phyloP scores from a whole-genome alignment of 2,113 vertebrate genomes.

The Falcunculus frontatus region DNA sequence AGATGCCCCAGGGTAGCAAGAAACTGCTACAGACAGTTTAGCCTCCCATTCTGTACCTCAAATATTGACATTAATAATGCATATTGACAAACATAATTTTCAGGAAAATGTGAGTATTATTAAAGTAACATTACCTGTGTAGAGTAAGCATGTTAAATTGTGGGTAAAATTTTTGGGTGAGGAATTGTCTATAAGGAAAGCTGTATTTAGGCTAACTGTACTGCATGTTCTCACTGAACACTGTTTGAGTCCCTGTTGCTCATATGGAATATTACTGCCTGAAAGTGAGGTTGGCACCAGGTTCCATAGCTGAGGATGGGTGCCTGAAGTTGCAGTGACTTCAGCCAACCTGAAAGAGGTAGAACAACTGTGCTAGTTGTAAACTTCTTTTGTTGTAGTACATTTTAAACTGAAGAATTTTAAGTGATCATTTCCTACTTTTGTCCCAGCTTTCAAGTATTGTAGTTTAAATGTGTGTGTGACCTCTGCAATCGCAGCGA shows the following conservation, averaged over 20 bases:
- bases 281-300: not conserved
- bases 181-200: not conserved
- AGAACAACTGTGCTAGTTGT: not conserved
- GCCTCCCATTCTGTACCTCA: rapidly evolving
- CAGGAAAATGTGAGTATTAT: not conserved
- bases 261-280: not conserved
- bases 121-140: not conserved
- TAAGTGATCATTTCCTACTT: not conserved
- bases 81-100: not conserved
- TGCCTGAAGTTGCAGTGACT: not conserved
- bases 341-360: not conserved
- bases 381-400: not conserved
- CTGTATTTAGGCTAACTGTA: not conserved
- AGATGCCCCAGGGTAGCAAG: not conserved
- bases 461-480: not conserved
- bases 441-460: not conserved
- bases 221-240: not conserved
- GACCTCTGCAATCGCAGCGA: not conserved
- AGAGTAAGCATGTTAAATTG: not conserved
- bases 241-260: not conserved
- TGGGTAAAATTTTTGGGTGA: not conserved
- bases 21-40: not conserved
- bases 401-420: not conserved
- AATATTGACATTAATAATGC: not conserved
- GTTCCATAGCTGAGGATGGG: not conserved